These are phyloP conservation scores for Drosophila nr. perissopoda DNA, from an alignment of 2,888 invertebrate species.

Conservation along the genomic window DNA sequence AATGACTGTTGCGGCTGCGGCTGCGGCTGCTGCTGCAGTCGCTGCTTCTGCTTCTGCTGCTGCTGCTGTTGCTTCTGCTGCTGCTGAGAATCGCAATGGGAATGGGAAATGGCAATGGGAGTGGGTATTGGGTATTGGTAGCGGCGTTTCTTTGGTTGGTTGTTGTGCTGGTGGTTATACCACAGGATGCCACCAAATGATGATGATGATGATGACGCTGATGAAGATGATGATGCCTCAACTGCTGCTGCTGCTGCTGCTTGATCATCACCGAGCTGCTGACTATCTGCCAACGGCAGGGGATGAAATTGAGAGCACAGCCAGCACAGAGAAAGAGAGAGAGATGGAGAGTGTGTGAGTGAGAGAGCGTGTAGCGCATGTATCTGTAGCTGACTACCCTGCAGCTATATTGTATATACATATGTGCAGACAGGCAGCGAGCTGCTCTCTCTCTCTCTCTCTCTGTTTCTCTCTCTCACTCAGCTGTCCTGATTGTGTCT, in stretches of 20 bases:
- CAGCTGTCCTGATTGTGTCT: slow-evolving; percentile 12
- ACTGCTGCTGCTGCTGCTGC: slow-evolving; percentile 12
- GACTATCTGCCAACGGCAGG: slow-evolving; percentile 78
- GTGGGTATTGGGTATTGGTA: slow-evolving; percentile 24
- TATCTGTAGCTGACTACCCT: slow-evolving; percentile 59
- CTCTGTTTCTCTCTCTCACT: slow-evolving; percentile 5
- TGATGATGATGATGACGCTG: slow-evolving; percentile 33
- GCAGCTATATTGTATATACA: slow-evolving; percentile 14
- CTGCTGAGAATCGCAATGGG: slow-evolving; percentile 21
- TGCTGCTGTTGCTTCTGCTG: slow-evolving; percentile 1
- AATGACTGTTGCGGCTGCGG: slow-evolving; percentile 12
- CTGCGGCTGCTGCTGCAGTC: slow-evolving; percentile 3
- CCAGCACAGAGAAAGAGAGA: slow-evolving; percentile 4
- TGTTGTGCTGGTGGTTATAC: slow-evolving; percentile 29
- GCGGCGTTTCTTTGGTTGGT: slow-evolving; percentile 58
- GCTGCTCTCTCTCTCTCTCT: slow-evolving; percentile 7
- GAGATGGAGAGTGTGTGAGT: slow-evolving; percentile 12
- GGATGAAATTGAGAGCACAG: slow-evolving; percentile 75
- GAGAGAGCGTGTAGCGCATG: slow-evolving; percentile 19
- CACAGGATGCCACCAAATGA: slow-evolving; percentile 41
- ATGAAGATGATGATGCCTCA: slow-evolving; percentile 36
- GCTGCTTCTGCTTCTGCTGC: neutral
- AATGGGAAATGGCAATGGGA: slow-evolving; percentile 8
- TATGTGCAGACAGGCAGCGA: slow-evolving; percentile 5
- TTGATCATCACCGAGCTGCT: slow-evolving; percentile 59